Evolutionary conservation across 2,797 vertebrate species (phyloP).

Genomic region (Stomatorhinus walkeri): DNA sequence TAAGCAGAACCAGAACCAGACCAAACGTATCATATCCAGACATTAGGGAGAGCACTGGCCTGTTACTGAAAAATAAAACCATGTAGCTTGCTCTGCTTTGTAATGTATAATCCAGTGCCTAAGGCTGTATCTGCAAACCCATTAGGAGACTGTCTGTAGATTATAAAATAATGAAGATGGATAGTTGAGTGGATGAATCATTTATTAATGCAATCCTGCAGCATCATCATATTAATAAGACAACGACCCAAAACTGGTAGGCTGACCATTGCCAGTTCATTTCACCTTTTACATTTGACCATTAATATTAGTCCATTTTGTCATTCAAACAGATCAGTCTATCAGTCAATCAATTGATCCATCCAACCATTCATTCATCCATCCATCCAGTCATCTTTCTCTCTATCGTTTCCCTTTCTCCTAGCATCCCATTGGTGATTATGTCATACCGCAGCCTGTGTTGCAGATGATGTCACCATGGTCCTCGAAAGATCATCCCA

Average conservation of each 20-base stretch:
- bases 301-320: background rate
- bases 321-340: background rate
- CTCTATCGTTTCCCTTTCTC: background rate
- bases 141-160: background rate
- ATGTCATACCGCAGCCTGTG: conserved; percentile 54
- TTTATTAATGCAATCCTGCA: background rate
- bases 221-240: background rate
- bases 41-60: background rate
- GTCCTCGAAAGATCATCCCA: conserved; percentile 78
- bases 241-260: background rate
- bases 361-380: background rate
- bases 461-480: conserved; percentile 71
- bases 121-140: background rate
- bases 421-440: background rate
- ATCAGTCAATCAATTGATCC: background rate
- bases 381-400: background rate
- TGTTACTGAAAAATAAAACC: background rate
- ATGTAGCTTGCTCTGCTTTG: background rate
- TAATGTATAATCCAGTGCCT: background rate
- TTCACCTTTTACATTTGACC: background rate
- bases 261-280: background rate
- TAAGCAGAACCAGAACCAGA: background rate
- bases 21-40: background rate
- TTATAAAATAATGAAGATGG: background rate
- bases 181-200: background rate